Evolutionary conservation across 2,797 vertebrate genomes (phyloP), one percentile per base, ranked within the genome.

Genomic region (Acrossocheilus wenchowensis): DNA sequence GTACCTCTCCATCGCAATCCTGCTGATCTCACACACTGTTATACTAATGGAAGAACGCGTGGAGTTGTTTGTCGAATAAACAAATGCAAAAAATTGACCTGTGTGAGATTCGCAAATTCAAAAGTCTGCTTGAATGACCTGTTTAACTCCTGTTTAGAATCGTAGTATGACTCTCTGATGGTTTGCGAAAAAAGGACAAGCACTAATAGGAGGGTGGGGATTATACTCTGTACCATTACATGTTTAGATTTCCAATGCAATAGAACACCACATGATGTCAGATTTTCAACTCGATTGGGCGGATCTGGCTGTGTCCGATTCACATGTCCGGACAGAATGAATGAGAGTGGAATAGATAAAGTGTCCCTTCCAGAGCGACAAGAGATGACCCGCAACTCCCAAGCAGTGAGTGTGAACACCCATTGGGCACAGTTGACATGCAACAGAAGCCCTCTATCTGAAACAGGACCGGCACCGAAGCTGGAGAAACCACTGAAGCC

Each of bases 341-440:
- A 79, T 62, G 39, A 43, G 77, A 78, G 75, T n/a, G 52, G 75
- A 78, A 79, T 79, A 30, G 75, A 41, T 41, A 12, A 60, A 78
- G 34, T 39, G 36, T 80, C 41, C 17, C 60, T 62, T 30, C 79
- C 15, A 34, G 64, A 69, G 79, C 30, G 43, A 81, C 62, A 52
- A 81, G 11, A 68, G 30, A 36, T 12, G 43, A 81, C 30, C 64
- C 79, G 6, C 30, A 50, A 34, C 11, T 50, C 62, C 43, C 43
- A 81, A 68, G 6, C 30, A 26, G 43, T 48, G 11, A 68, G 30
- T 50, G 79, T 68, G 62, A 81, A 81, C 26, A 69, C 79, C 62
- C 62, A 66, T 11, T 81, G 79, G 79, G 43, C 45, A 69, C 62
- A 81, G 62, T 69, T 81, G 69, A 43, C 26, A 81, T 30, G 78